Conservation (phyloP, 2,797 vertebrate species). For the Coreius guichenoti region DNA sequence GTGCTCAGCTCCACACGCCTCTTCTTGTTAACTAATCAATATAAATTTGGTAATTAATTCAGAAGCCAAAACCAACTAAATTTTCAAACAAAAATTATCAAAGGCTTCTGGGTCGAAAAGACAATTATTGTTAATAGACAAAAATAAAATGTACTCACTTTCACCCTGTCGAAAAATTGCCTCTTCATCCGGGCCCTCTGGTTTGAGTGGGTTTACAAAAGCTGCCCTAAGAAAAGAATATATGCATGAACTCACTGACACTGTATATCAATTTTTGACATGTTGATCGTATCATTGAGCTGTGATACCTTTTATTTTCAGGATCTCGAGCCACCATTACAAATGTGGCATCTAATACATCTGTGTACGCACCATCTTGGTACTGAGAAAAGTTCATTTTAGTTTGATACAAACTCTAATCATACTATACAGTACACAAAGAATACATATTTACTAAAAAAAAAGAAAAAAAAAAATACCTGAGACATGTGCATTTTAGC, state of each 20-base stretch:
- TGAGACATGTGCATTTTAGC: conserved; percentile 97
- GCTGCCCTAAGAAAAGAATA: conserved; percentile 77
- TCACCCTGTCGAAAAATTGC: conserved; percentile 88
- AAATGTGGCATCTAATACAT: conserved; percentile 92
- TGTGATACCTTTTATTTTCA: conserved; percentile 89
- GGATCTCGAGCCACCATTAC: conserved; percentile 97
- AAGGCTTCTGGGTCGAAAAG: not conserved
- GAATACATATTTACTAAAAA: not conserved
- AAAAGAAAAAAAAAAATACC: conserved; percentile 69
- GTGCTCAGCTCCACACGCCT: conserved; percentile 87
- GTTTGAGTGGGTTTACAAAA: conserved; percentile 88
- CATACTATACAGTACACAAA: not conserved
- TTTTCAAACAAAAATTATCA: not conserved
- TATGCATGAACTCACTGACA: not conserved
- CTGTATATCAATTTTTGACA: not conserved
- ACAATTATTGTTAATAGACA: not conserved
- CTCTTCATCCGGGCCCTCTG: conserved; percentile 85
- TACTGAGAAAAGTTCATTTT: conserved; percentile 73
- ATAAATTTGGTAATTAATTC: not conserved
- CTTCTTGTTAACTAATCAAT: conserved; percentile 83
- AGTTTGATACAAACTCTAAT: conserved; percentile 11
- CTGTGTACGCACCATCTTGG: conserved; percentile 78
- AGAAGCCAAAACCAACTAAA: not conserved
- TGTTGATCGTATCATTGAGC: not conserved
- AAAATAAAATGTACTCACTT: conserved; percentile 72